These are phyloP conservation scores for Byasa hedistus DNA, from an alignment of 2,888 invertebrate species.

Conservation along the genomic window DNA sequence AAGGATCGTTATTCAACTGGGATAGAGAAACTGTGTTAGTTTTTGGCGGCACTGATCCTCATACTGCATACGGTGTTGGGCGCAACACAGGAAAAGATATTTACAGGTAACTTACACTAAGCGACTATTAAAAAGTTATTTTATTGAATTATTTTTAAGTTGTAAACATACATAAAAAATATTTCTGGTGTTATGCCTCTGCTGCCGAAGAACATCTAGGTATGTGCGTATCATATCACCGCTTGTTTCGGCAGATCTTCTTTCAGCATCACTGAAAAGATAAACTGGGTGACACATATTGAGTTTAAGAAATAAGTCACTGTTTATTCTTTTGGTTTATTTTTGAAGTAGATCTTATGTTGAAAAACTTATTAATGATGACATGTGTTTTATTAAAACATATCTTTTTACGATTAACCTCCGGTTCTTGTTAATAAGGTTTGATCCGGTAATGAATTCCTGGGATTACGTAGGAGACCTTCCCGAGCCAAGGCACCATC, in stretches of 20 bases:
- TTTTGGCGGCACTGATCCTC: conserved; percentile 85
- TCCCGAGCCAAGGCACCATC: conserved; percentile 85
- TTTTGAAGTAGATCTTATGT: no score
- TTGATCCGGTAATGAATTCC: conserved; percentile 78
- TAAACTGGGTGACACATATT: no score
- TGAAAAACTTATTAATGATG: no score
- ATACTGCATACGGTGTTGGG: conserved; percentile 74
- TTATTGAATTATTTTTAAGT: no score
- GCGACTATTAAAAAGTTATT: no score
- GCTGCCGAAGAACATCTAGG: no score
- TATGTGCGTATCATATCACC: no score
- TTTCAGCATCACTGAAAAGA: no score
- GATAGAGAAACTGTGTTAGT: conserved; percentile 82
- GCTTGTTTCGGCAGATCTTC: not conserved
- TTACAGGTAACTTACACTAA: conserved; percentile 50
- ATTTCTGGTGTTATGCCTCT: no score
- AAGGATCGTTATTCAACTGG: conserved; percentile 77
- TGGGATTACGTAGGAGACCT: conserved; percentile 85
- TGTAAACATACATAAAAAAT: no score
- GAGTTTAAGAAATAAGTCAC: no score
- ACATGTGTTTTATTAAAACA: not conserved
- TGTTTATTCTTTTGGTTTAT: no score
- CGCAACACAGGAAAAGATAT: conserved; percentile 83
- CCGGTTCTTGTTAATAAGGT: conserved; percentile 51
- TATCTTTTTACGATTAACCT: not conserved